Evolutionary conservation across 2,888 invertebrate species (phyloP).

Genomic region (Orthonychiurus folsomi): DNA sequence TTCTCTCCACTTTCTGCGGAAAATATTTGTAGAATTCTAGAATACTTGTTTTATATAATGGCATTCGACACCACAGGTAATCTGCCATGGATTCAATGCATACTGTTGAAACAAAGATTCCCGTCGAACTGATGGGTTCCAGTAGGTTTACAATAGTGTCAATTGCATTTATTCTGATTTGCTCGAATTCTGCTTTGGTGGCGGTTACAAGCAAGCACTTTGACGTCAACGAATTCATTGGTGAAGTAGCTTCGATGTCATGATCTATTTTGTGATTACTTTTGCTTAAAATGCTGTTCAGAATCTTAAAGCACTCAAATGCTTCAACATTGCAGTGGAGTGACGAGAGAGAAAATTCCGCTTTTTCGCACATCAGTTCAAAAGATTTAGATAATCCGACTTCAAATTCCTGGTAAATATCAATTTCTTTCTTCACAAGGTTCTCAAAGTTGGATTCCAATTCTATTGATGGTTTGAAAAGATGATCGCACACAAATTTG

Average conservation of each 20-base stretch:
- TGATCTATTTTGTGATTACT: neutral
- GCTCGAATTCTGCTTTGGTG: neutral
- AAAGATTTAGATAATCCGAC: neutral
- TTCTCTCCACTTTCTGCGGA: neutral
- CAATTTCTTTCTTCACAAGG: neutral
- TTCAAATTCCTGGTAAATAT: neutral
- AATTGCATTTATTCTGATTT: neutral
- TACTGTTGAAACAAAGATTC: neutral
- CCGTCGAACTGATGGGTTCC: neutral
- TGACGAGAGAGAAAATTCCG: neutral
- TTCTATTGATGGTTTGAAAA: neutral
- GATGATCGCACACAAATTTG: neutral
- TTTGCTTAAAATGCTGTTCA: neutral
- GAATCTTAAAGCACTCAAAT: constrained; percentile 6
- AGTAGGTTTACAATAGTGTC: neutral
- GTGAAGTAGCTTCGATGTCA: too few species aligned
- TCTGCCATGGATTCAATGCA: neutral
- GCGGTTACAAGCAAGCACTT: neutral
- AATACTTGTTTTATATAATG: neutral
- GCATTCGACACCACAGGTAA: neutral
- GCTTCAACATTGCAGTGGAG: neutral
- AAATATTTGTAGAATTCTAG: neutral
- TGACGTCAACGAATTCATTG: neutral
- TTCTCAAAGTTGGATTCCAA: neutral
- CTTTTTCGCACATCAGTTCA: neutral